These are phyloP conservation scores for Emydura subglobosa DNA, from an alignment of 2,113 vertebrate genomes.

Conservation along the genomic window DNA sequence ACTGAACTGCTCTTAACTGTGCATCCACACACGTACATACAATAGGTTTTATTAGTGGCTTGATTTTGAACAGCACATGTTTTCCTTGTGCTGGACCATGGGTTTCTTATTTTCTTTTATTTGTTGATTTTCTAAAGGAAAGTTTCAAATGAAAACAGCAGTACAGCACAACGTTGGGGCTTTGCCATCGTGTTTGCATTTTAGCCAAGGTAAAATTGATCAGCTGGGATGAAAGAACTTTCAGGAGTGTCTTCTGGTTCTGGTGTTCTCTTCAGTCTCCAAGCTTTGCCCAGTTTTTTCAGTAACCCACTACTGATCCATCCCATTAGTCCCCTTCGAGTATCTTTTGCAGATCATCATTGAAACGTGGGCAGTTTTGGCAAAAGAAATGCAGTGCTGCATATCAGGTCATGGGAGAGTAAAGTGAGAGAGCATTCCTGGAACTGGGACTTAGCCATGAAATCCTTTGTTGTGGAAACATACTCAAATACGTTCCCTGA, in stretches of 20 bases:
- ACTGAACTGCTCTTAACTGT: background rate
- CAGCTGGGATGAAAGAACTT: background rate
- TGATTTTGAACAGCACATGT: background rate
- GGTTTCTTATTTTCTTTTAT: background rate
- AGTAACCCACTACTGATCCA: background rate
- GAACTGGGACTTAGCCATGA: background rate
- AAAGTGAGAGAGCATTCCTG: background rate
- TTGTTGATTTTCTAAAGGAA: background rate
- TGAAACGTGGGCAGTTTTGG: background rate
- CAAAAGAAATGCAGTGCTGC: background rate
- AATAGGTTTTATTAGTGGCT: rapidly evolving
- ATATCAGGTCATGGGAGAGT: background rate
- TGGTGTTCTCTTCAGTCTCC: background rate
- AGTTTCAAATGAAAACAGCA: background rate
- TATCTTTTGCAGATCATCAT: background rate
- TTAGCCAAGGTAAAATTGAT: background rate
- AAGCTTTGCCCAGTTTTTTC: background rate
- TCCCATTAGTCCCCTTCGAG: background rate
- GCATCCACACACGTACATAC: background rate
- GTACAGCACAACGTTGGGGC: background rate
- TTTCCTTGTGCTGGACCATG: background rate
- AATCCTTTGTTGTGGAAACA: background rate
- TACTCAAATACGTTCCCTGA: background rate
- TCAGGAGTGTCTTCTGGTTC: background rate
- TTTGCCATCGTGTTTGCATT: background rate